Percentiles rank a stretch among this genome's conserved stretches.
Evolutionary conservation across 2,113 vertebrate genomes (phyloP).

Genomic region (Xyrauchen texanus): DNA sequence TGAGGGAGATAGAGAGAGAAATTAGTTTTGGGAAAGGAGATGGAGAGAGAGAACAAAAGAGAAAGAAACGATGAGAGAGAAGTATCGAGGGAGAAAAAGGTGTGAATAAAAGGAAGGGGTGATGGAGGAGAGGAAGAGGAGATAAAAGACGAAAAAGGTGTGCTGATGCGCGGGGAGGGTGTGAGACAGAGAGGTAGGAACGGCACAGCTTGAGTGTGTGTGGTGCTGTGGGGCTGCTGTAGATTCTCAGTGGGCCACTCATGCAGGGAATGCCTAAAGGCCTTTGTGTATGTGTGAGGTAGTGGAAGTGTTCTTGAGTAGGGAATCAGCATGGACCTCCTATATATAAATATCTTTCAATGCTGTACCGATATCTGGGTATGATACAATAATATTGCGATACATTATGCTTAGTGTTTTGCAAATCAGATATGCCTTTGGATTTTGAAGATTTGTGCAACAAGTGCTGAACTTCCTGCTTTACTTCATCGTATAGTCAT

Average conservation of each 20-base stretch:
- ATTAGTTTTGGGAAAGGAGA: slow-evolving; percentile 19
- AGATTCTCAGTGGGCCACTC: slow-evolving; percentile 37
- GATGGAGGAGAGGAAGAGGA: slow-evolving; percentile 36
- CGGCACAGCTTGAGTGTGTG: slow-evolving; percentile 1
- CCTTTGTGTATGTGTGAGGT: background rate
- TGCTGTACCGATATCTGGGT: no score
- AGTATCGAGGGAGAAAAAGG: slow-evolving; percentile 24
- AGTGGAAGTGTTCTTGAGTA: background rate
- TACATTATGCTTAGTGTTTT: no score
- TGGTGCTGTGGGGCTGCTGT: slow-evolving; percentile 1
- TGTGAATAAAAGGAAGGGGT: slow-evolving; percentile 17
- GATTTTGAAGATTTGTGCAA: no score
- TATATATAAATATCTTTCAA: no score
- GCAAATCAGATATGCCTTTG: no score
- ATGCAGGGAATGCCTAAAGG: slow-evolving; percentile 44
- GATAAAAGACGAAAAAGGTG: slow-evolving; percentile 41
- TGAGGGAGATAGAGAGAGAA: slow-evolving; percentile 24
- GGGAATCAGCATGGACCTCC: no score
- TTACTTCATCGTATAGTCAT: no score
- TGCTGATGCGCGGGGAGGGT: background rate
- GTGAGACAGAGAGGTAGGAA: background rate
- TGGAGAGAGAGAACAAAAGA: slow-evolving; percentile 18
- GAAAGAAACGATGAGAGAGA: slow-evolving; percentile 23
- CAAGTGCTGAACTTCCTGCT: no score
- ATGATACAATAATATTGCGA: no score